These are phyloP conservation scores for Uromys caudimaculatus DNA, from an alignment of 2,797 vertebrate genomes.

Conservation along the genomic window DNA sequence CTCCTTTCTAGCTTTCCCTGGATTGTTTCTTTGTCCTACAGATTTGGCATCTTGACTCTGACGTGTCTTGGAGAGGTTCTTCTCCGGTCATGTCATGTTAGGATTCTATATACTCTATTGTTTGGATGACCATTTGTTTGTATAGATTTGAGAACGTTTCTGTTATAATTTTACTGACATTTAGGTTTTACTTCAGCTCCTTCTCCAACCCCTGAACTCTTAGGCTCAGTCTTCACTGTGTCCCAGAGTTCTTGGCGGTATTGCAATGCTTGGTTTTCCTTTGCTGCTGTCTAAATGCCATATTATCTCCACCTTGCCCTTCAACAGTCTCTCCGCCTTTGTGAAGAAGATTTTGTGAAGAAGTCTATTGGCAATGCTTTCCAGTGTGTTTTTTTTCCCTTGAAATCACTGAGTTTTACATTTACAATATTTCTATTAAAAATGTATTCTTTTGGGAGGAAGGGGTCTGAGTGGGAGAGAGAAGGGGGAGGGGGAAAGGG, in stretches of 20 bases:
- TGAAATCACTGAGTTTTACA: not conserved
- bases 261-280: not conserved
- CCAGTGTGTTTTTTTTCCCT: not conserved
- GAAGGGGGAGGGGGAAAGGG: too few relatives aligned
- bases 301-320: not conserved
- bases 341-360: too few relatives aligned
- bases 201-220: too few relatives aligned
- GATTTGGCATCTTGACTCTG: not conserved
- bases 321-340: not conserved
- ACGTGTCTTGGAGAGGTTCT: not conserved
- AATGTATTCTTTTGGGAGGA: not conserved
- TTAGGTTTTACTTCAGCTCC: not conserved
- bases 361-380: not conserved
- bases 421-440: not conserved
- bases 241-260: not conserved
- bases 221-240: not conserved
- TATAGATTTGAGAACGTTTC: not conserved
- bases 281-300: not conserved
- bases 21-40: not conserved
- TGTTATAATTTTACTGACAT: not conserved
- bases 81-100: not conserved
- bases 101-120: not conserved
- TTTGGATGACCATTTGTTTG: not conserved
- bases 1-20: too few relatives aligned
- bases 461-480: too few relatives aligned